These are phyloP conservation scores for Aphodius granarius DNA, from an alignment of 2,888 invertebrate species.

Conservation along the genomic window DNA sequence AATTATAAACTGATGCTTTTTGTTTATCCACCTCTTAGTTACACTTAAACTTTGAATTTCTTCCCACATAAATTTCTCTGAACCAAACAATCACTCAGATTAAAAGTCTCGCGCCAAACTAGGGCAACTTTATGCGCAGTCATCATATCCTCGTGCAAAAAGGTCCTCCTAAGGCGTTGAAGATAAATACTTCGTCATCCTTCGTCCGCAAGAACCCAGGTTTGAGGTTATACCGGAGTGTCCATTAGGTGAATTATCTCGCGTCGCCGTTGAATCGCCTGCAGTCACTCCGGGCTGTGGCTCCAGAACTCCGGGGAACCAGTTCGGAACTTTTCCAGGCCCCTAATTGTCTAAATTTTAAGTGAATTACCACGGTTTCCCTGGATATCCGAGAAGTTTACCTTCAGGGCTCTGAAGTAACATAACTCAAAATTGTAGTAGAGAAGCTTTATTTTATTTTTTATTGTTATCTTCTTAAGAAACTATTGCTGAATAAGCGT, in stretches of 20 bases:
- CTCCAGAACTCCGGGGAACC: neutral
- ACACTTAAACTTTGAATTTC: too few relatives aligned
- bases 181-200: neutral
- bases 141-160: neutral
- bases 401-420: neutral
- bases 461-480: too few relatives aligned
- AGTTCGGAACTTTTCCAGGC: neutral
- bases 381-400: conserved; percentile 1
- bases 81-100: too few relatives aligned
- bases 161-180: neutral
- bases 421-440: too few relatives aligned
- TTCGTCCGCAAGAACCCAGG: neutral
- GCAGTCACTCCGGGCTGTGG: neutral
- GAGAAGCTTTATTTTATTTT: too few relatives aligned
- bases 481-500: too few relatives aligned
- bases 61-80: too few relatives aligned
- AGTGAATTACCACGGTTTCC: conserved; percentile 11
- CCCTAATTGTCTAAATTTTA: conserved; percentile 14
- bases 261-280: neutral
- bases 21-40: too few relatives aligned
- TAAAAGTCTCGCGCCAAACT: neutral
- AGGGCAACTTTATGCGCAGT: neutral
- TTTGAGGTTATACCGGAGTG: neutral
- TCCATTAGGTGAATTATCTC: neutral
- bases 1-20: too few relatives aligned